Percentiles rank a stretch among this genome's conserved stretches.
Conservation (phyloP, 2,888 invertebrate genomes). For the Nymphalis urticae region DNA sequence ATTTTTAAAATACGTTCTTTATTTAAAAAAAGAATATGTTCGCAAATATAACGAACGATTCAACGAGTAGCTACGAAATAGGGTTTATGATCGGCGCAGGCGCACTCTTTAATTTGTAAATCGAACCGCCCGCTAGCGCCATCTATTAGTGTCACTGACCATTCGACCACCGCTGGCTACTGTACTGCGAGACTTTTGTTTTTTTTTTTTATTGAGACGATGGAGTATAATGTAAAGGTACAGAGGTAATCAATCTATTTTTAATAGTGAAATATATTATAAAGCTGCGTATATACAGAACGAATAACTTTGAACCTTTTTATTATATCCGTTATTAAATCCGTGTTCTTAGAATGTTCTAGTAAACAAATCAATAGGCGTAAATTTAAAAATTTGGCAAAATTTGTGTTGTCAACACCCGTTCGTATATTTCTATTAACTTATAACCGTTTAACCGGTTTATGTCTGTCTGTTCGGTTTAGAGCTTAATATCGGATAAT, state of each 20-base stretch:
- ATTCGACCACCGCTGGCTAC: conserved; percentile 47
- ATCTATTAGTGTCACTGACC: conserved; percentile 64
- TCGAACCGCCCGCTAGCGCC: conserved; percentile 68
- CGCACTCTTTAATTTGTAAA: conserved; percentile 75
- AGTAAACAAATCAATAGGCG: too few relatives aligned
- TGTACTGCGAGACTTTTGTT: conserved; percentile 35
- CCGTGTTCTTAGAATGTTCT: too few relatives aligned
- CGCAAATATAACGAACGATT: neutral
- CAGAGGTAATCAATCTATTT: neutral
- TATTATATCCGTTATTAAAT: too few relatives aligned
- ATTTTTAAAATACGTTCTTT: too few relatives aligned
- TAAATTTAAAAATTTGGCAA: too few relatives aligned
- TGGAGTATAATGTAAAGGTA: neutral
- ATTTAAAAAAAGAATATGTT: conserved; percentile 12
- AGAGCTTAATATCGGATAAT: too few relatives aligned
- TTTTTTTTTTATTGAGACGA: neutral
- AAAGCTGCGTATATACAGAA: neutral
- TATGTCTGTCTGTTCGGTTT: too few relatives aligned
- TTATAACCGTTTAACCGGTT: too few relatives aligned
- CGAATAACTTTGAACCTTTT: neutral
- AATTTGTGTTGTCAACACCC: too few relatives aligned
- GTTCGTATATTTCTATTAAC: too few relatives aligned
- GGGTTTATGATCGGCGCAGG: conserved; percentile 49
- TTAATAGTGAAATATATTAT: neutral
- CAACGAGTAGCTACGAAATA: conserved; percentile 49